Percentiles rank a stretch among this genome's conserved stretches.
Evolutionary conservation across 2,113 vertebrate genomes (phyloP).

Genomic region (Lycocorax pyrrhopterus): DNA sequence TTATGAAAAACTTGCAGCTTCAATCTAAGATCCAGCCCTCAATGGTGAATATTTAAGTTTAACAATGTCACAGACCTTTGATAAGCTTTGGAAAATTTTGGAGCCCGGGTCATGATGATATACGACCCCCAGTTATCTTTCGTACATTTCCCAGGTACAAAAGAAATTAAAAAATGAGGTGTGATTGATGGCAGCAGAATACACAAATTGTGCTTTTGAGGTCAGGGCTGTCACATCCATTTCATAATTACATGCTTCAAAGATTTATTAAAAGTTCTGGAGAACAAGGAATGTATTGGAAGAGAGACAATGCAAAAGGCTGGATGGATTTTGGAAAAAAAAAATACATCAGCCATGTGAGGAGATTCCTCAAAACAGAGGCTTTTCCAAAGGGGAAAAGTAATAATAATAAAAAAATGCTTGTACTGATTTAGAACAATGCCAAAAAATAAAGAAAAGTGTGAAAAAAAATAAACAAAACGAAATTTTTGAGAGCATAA

Average conservation of each 20-base stretch:
- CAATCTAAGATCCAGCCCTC: background rate
- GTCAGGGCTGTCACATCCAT: conserved; percentile 79
- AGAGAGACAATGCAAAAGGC: conserved; percentile 52
- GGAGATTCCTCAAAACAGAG: background rate
- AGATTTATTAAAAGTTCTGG: conserved; percentile 70
- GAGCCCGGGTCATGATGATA: conserved; percentile 69
- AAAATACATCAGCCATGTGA: background rate
- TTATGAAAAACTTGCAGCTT: background rate
- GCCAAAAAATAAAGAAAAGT: background rate
- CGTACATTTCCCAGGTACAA: conserved; percentile 74
- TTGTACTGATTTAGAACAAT: background rate
- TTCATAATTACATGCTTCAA: conserved; percentile 82
- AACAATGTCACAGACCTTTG: conserved; percentile 35
- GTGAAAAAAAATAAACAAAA: fast-evolving
- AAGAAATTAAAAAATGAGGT: conserved; percentile 76
- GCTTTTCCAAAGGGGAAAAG: background rate
- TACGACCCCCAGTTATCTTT: conserved; percentile 72
- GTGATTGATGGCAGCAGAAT: conserved; percentile 63
- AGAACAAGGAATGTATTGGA: conserved; percentile 63
- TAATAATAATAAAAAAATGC: background rate
- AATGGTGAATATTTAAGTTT: conserved; percentile 24
- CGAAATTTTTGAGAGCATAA: background rate
- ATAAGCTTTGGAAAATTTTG: conserved; percentile 36
- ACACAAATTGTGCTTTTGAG: conserved; percentile 63
- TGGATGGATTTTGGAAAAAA: background rate